These are phyloP conservation scores for Motacilla tschutschensis DNA, from an alignment of 2,113 vertebrate genomes.

Conservation along the genomic window DNA sequence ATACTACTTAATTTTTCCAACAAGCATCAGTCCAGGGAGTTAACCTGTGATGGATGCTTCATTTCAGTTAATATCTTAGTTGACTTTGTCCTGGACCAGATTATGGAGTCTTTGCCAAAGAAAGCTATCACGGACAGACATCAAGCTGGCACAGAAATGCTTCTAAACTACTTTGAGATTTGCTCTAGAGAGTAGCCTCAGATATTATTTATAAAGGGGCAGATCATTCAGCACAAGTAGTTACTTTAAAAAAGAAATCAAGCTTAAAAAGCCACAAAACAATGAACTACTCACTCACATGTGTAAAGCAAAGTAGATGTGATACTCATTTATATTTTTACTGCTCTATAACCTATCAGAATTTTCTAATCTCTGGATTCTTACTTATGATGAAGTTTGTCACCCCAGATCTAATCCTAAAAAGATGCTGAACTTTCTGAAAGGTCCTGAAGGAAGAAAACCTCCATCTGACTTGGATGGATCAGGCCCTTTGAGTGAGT, in stretches of 20 bases:
- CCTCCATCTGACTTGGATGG: background rate
- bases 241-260: background rate
- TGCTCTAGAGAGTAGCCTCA: background rate
- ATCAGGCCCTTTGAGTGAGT: background rate
- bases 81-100: conserved; percentile 52
- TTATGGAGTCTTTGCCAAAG: conserved; percentile 51
- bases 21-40: conserved; percentile 5
- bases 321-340: background rate
- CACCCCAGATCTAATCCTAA: background rate
- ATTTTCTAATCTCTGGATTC: background rate
- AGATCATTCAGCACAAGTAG: background rate
- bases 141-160: conserved; percentile 21
- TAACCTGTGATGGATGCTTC: conserved; percentile 33
- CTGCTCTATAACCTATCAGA: background rate
- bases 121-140: conserved; percentile 52
- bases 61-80: conserved; percentile 57
- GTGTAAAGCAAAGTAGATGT: background rate
- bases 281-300: background rate
- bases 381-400: background rate
- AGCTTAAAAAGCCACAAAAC: background rate
- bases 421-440: background rate
- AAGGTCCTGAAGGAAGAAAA: background rate
- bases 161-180: conserved; percentile 40
- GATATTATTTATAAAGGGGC: background rate
- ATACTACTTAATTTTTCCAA: conserved; percentile 27